These are phyloP conservation scores for Symphodus melops DNA, from an alignment of 2,113 vertebrate genomes.

Conservation along the genomic window DNA sequence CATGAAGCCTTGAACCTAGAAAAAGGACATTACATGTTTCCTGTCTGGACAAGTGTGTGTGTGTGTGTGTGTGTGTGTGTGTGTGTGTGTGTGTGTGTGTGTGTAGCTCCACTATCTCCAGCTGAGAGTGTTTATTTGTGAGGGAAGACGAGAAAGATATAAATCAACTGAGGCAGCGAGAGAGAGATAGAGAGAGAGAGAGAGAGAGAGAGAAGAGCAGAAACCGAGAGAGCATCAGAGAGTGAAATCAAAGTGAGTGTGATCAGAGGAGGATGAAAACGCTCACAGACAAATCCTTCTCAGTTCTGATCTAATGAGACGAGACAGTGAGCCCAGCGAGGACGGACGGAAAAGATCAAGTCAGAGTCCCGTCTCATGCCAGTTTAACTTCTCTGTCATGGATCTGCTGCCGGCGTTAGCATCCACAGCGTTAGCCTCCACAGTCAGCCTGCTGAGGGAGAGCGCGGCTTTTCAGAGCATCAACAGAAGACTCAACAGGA, in stretches of 20 bases:
- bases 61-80: too few species aligned
- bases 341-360: neutral
- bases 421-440: conserved; percentile 34
- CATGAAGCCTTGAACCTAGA: neutral
- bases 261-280: conserved; percentile 9
- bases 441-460: conserved; percentile 59
- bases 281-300: neutral
- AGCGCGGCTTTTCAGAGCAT: conserved; percentile 51
- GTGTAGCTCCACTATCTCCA: conserved; percentile 26
- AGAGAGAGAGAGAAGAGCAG: neutral
- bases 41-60: conserved; percentile 17
- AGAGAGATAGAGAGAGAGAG: neutral
- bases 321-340: neutral
- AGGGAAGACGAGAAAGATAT: conserved; percentile 16
- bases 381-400: conserved; percentile 12
- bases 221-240: neutral
- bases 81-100: neutral
- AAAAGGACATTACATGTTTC: conserved; percentile 22
- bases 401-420: conserved; percentile 30
- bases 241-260: conserved; percentile 4
- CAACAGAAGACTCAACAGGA: conserved; percentile 63
- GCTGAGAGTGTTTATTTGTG: conserved; percentile 22
- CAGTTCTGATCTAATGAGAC: conserved; percentile 12
- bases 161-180: conserved; percentile 23
- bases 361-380: neutral